Conservation (phyloP, 2,888 invertebrate genomes). For the Hecatera dysodea region DNA sequence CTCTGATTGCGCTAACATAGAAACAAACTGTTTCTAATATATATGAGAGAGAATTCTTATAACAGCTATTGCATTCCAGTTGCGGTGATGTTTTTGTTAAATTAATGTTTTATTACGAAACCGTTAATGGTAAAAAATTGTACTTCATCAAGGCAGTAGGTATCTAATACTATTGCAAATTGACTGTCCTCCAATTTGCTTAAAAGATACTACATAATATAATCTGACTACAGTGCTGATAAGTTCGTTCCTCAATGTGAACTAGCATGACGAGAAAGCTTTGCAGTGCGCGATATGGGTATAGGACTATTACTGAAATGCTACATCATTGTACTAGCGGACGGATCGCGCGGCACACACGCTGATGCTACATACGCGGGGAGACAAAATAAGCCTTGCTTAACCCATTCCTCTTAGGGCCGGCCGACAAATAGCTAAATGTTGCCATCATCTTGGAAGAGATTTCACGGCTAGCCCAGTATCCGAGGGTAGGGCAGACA, state of each 20-base stretch:
- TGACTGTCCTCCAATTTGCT: conserved; percentile 1
- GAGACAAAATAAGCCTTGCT: background rate
- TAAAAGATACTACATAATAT: conserved; percentile 4
- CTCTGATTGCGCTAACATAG: background rate
- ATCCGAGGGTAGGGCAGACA: background rate
- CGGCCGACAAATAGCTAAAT: background rate
- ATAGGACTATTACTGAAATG: conserved; percentile 8
- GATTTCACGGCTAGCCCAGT: background rate
- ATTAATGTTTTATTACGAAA: background rate
- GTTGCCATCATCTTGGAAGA: background rate
- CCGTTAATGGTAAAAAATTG: background rate
- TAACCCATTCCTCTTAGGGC: background rate
- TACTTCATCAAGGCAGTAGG: conserved; percentile 7
- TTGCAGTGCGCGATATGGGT: conserved; percentile 16
- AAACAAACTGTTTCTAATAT: background rate
- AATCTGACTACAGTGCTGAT: conserved; percentile 16
- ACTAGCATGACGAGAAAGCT: background rate
- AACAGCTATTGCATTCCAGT: background rate
- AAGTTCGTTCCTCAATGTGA: background rate
- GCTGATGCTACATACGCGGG: background rate
- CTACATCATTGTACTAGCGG: conserved; percentile 18
- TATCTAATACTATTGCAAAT: conserved; percentile 22
- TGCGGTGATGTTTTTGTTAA: background rate
- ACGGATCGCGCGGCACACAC: conserved; percentile 37
- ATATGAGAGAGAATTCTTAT: background rate